Evolutionary conservation across 2,113 vertebrate genomes (phyloP), one percentile per base, ranked within the genome.

Genomic region (Speoplatyrhinus poulsoni): DNA sequence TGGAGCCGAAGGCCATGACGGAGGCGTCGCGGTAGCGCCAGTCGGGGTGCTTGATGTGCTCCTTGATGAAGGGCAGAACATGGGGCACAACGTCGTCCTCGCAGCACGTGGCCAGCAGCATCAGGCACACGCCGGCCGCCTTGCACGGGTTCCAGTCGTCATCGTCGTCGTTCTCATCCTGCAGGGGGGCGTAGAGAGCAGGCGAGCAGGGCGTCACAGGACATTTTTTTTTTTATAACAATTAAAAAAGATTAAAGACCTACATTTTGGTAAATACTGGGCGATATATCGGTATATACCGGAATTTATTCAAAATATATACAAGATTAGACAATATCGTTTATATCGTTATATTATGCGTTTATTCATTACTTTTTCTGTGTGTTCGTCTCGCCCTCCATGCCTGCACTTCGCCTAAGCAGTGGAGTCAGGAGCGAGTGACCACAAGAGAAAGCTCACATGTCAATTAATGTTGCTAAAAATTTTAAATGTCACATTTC

Each of bases 61-160:
- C 96, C 76, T 98, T 98, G 82, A 99, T 99, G 87, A 99, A 99
- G 73, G 98, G 96, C 69, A 99, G 93, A 3, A 99, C 96, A 1
- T 99, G 96, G 0, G 97, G 97, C 13, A 99, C 96, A 10, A 99
- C 96, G 72, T 98, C 98, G 15, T 98, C 98, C 90, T 99, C 98
- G 5, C 98, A 99, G 90, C 98, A 99, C 41, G 96, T 99, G 1
- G 98, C 95, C 75, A 99, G 89, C 41, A 99, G 94, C 96, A 99
- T 99, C 83, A 99, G 94, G 82, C 98, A 99, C 71, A 99, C 98
- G 0, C 98, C 96, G 0, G 98, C 98, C 0, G 96, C 97, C 83
- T 99, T 99, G 54, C 98, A 99, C 3, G 98, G 98, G 88, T 99
- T 98, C 98, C 98, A 99, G 91, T 99, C 98, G 0, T 99, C 97